Base-by-base conservation (phyloP, 30 jellyfish, hydroid and myxozoan species). In the Aurelia aurita complex sp. Pacific region DNA sequence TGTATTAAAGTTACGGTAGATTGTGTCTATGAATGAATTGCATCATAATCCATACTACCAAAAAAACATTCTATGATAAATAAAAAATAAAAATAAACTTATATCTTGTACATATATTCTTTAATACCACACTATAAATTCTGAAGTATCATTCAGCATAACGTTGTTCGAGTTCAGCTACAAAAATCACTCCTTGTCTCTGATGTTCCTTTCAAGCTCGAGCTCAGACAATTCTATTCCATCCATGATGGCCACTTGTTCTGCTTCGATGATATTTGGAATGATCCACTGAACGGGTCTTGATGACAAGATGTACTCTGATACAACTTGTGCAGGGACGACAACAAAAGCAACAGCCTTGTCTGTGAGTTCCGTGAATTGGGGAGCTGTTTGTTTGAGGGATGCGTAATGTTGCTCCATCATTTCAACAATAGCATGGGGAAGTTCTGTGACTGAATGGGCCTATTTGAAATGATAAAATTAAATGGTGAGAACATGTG, bases 291-390 rank as follows among this genome's bases (percentile, higher is more conserved):
- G 94, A 1, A 94, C 97, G 1, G 94, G 95, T 13, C 96, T 83
- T 13, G 97, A 77, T 19, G 97, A 46, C 70, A 77, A 78, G 40
- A 94, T 72, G 90, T 94, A 94, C 79, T 94, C 96, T 10, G 99
- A 73, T 40, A 94, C 95, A 69, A 94, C 99, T 80, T 94, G 99
- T 3, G 99, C 99, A 14, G 99, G 99, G 50, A 94, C 99, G 32
- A 89, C 88, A 72, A 94, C 99, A 80, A 88, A 94, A 3, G 97
- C 99, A 35, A 94, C 97, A 64, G 99, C 99, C 80, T 94, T 89
- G 69, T 89, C 97, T 42, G 90, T 85, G 70, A 84, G 34, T 43
- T 81, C 97, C 14, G 91, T 65, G 51, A 83, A 61, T 46, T 80
- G 85, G 12, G 94, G 94, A 2, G 84, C 74, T 15, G 83, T 77